Base-by-base conservation (phyloP, 2,797 vertebrate species). In the Cheirogaleus major region DNA sequence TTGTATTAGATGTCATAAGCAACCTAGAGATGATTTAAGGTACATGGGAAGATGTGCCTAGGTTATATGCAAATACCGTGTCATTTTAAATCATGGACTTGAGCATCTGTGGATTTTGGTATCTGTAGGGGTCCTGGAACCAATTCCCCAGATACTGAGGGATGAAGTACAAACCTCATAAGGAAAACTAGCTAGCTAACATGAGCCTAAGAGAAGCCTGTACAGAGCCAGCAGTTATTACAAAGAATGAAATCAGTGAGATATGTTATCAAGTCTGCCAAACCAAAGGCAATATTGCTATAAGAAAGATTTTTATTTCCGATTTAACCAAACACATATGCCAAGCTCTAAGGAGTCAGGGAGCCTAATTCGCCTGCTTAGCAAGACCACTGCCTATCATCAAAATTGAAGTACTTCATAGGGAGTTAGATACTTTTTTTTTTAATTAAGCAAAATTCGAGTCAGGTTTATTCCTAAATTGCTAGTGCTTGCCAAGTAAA, bases 271-370 rank as follows among this genome's bases (percentile, higher is more conserved):
- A 84, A 7, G 88, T 89, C 90, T 80, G 93, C 84, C 81, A 88
- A 92, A 91, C 48, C 86, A 97, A 98, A 98, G 97, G 95, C 94
- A 98, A 92, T 41, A 55, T 41, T 92, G 96, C 79, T 84, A 63
- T 94, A 93, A 95, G 97, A 93, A 90, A 89, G 96, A 79, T 96
- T 94, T 95, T 94, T 85, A 90, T 59, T 57, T 91, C 73, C 85
- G 93, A 94, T 95, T 92, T 79, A 94, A 92, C 93, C 93, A 88
- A n/a, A 75, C 67, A 80, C 67, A 48, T 32, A 57, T 12, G 9
- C n/a, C 67, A 94, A 85, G 93, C 89, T 75, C 88, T 57, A 52
- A 94, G 73, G 69, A 41, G 38, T 86, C 73, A 45, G 11, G 27
- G 75, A 93, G 30, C 57, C 85, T 70, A 83, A 95, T 80, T 43